Evolutionary conservation across 2,888 invertebrate genomes (phyloP), one percentile per base, ranked within the genome.

Genomic region (Cerastoderma edule): DNA sequence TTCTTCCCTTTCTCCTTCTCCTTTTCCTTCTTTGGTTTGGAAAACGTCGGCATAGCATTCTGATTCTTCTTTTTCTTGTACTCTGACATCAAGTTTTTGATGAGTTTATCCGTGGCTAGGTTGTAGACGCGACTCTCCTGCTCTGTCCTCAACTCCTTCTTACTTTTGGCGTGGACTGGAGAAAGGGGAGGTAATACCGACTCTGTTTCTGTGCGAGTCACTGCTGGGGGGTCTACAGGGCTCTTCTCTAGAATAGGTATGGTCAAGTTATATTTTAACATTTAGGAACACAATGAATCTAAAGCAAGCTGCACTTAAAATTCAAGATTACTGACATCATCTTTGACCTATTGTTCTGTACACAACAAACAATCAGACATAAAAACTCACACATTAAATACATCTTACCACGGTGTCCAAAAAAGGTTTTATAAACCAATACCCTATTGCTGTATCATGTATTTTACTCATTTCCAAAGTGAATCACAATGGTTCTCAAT

Each of bases 31-130:
- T 69, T 67, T 64, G 69, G 57, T 57, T 79, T 79, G 24, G 74
- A 63, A 75, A 90, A 89, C 54, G 83, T 82, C 56, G 94, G 94
- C 93, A 94, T 93, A 28, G 93, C 89, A 75, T 93, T 92, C 56
- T 92, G 93, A 71, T 93, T 93, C 87, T 94, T 94, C 67, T 93
- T 92, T 75, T 93, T 93, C 82, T 94, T 93, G 85, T 94, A 95
- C 84, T 94, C 94, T 30, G 93, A 93, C 92, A 94, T 93, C 81
- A 95, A 90, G 48, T 91, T 89, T 78, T 93, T 92, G 57, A 94
- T 92, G 78, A 94, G 93, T 74, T 93, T 91, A 70, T 94, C 93
- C 6, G 93, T 93, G 44, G 93, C 93, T 22, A 94, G 91, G 16
- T 91, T 91, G 85, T 93, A 94, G 5, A 93, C 91, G 33, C 87